phyloP scores from a whole-genome alignment of 64 coral and sea anemone species.

The Astreopora myriophthalma region DNA sequence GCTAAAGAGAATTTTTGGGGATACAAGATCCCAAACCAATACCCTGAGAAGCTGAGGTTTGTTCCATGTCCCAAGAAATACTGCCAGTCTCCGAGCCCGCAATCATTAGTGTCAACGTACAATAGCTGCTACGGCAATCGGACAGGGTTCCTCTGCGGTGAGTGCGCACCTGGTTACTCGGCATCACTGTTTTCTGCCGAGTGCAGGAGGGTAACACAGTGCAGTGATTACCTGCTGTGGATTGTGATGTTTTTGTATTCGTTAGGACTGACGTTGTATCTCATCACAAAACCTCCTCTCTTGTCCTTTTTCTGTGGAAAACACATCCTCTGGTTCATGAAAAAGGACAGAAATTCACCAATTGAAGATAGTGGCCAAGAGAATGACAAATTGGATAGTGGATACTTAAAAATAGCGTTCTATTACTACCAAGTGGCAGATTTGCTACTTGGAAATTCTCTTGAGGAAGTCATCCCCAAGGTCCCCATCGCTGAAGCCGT shows the following conservation, averaged over 20 bases:
- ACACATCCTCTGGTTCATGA: slow-evolving; percentile 55
- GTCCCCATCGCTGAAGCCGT: not conserved
- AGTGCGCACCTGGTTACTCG: slow-evolving; percentile 48
- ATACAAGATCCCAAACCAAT: not conserved
- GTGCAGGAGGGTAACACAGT: slow-evolving; percentile 5
- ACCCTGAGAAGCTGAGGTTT: slow-evolving; percentile 11
- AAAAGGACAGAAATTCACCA: not conserved
- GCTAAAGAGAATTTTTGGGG: slow-evolving; percentile 72
- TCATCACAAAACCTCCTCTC: slow-evolving; percentile 51
- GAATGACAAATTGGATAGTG: not conserved
- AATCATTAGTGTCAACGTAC: not conserved
- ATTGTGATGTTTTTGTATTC: slow-evolving; percentile 1
- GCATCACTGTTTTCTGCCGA: slow-evolving; percentile 50
- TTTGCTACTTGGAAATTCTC: slow-evolving; percentile 24
- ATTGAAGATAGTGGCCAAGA: not conserved
- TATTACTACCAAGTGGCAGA: slow-evolving; percentile 84
- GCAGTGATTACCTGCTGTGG: slow-evolving; percentile 60
- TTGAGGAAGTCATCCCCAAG: not conserved
- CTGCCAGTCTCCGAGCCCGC: slow-evolving; percentile 2
- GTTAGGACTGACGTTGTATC: slow-evolving; percentile 32
- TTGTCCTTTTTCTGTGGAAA: not conserved
- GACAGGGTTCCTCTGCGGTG: slow-evolving; percentile 60
- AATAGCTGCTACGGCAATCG: slow-evolving; percentile 71
- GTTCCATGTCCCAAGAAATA: slow-evolving; percentile 59
- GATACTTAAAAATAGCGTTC: slow-evolving; percentile 73